phyloP scores from a whole-genome alignment of 2,113 vertebrate species.

The Poecilia latipinna region DNA sequence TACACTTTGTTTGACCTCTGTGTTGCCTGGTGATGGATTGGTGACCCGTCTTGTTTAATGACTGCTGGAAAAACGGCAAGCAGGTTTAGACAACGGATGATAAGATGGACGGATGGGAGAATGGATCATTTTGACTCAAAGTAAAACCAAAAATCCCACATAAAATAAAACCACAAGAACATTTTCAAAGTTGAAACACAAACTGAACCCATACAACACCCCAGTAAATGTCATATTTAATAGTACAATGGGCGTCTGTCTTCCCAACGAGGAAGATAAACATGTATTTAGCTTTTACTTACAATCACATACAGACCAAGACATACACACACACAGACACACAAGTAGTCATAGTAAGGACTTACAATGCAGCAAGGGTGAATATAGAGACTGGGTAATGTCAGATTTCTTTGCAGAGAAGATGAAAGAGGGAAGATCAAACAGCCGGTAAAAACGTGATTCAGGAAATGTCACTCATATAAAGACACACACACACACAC shows the following conservation, averaged over 20 bases:
- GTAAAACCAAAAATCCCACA: too few relatives aligned
- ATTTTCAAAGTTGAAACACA: too few relatives aligned
- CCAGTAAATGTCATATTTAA: too few relatives aligned
- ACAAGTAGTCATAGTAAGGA: constrained; percentile 17
- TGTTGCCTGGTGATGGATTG: too few relatives aligned
- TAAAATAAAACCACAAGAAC: too few relatives aligned
- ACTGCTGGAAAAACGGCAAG: too few relatives aligned
- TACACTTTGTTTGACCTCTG: too few relatives aligned
- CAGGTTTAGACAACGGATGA: too few relatives aligned
- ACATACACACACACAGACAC: constrained; percentile 16
- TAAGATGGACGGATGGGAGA: too few relatives aligned
- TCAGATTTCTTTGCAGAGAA: constrained; percentile 75
- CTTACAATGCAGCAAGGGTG: constrained; percentile 50
- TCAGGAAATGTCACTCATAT: constrained; percentile 69
- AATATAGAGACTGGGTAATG: constrained; percentile 66
- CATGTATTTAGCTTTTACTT: constrained; percentile 47
- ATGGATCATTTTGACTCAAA: too few relatives aligned
- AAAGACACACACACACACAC: constrained; percentile 21
- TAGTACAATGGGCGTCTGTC: constrained; percentile 20
- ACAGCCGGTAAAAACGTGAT: constrained; percentile 64
- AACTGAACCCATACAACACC: too few relatives aligned
- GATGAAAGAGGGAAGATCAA: constrained; percentile 78
- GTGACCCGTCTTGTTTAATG: too few relatives aligned
- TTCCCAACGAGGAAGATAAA: constrained; percentile 57
- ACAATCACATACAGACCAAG: neutral